Base-by-base conservation (phyloP, 2,888 invertebrate genomes). In the Synergus laeviventris region DNA sequence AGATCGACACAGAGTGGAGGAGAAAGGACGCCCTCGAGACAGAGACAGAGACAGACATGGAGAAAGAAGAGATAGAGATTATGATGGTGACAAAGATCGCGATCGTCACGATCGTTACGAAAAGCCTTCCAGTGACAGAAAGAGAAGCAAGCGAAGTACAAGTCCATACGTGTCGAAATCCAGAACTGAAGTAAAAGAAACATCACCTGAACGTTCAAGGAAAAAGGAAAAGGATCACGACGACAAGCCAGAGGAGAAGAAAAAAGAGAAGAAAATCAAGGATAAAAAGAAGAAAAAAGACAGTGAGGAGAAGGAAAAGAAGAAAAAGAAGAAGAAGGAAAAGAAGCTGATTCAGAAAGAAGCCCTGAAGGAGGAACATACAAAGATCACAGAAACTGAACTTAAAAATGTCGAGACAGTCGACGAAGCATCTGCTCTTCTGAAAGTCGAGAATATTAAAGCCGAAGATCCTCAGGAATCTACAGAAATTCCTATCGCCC, bases 221-320 rank as follows among this genome's bases (percentile, higher is more conserved):
- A 93, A 92, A 76, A 93, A 93, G 86, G 93, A 94, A 21, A 93
- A 93, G 84, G 93, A 93, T 76, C 92, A 92, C 82, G 90, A 89
- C 5, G 87, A 89, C 1, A 88, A 89, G 74, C 79, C 81, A n/a
- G 82, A 84, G 0, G 89, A 89, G 66, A 93, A 91, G 84, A 93
- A 92, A 78, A 91, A 92, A 79, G 92, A 92, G 87, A 93, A 92
- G 78, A 93, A 93, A 86, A 91, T 85, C 76, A 87, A 84, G 61
- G 89, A 88, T 73, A 90, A 90, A 88, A 91, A 91, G 83, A 90
- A 91, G 82, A 93, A 93, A 84, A 92, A 92, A 45, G 92, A 92
- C n/a, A 92, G 92, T 78, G 92, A 92, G 75, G 93, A 93, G 24
- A 93, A 93, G 81, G 93, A 93, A 86, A 93, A 93, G 74, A 92